Conservation (phyloP, 2,113 vertebrate species). For the Corythornis vintsioides region DNA sequence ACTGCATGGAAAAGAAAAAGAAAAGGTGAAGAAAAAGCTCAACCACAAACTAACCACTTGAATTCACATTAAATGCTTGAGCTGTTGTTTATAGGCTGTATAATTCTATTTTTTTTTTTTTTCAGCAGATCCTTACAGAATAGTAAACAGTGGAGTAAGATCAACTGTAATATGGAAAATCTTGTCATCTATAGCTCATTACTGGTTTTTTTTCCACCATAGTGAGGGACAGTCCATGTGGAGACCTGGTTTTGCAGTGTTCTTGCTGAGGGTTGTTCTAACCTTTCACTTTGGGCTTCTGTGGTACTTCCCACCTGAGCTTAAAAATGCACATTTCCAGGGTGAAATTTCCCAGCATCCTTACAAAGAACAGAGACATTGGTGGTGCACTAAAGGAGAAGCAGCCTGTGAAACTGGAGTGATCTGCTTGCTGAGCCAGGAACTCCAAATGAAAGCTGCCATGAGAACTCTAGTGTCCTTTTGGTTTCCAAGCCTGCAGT, state of each 20-base stretch:
- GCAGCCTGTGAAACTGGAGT: neutral
- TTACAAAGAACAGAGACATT: neutral
- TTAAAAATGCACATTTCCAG: neutral
- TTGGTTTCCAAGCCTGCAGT: neutral
- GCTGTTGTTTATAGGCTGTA: neutral
- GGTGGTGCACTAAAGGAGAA: neutral
- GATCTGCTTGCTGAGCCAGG: neutral
- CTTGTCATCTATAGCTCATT: neutral
- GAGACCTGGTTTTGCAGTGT: neutral
- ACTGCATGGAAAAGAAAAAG: neutral
- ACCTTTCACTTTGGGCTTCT: neutral
- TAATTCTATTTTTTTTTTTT: neutral
- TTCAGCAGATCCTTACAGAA: neutral
- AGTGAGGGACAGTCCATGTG: neutral
- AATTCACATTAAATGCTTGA: neutral
- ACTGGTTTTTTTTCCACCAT: neutral
- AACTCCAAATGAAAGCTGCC: slow-evolving; percentile 31
- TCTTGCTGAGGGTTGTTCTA: neutral
- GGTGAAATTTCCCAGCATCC: neutral
- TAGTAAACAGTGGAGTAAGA: neutral
- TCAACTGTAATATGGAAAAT: neutral
- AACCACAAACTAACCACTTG: neutral
- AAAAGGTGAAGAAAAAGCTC: neutral
- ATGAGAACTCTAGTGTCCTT: neutral
- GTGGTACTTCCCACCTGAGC: neutral